phyloP scores from a whole-genome alignment of 1,140 invertebrate genomes.

The Heliothis virescens region DNA sequence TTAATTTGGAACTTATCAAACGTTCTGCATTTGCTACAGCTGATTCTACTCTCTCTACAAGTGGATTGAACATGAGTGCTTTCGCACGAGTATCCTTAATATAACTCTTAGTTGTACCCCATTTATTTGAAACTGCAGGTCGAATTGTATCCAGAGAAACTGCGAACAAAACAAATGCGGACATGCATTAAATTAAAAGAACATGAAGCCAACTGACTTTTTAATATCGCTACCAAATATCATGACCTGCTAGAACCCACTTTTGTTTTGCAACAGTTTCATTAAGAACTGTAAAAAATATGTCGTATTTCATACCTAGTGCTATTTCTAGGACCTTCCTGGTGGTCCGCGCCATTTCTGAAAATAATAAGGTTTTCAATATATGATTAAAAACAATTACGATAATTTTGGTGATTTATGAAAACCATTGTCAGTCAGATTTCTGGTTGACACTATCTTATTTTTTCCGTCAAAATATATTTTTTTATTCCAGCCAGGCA shows the following conservation, averaged over 20 bases:
- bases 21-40: constrained; percentile 53
- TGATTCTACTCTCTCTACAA: constrained; percentile 66
- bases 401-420: constrained; percentile 23
- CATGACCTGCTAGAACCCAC: constrained; percentile 8
- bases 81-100: constrained; percentile 63
- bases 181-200: constrained; percentile 41
- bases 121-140: constrained; percentile 67
- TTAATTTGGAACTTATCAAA: constrained; percentile 58
- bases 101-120: constrained; percentile 65
- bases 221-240: neutral
- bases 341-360: constrained; percentile 63
- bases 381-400: constrained; percentile 1
- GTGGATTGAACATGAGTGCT: constrained; percentile 66
- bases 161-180: constrained; percentile 71
- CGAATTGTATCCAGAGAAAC: constrained; percentile 77
- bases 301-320: constrained; percentile 60
- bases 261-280: constrained; percentile 75
- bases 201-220: neutral
- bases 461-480: neutral
- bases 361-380: neutral
- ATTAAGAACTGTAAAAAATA: constrained; percentile 4
- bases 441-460: too few species aligned
- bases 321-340: constrained; percentile 72
- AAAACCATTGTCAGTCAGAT: neutral
- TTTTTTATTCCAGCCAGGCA: neutral